Percentiles rank a stretch among this genome's conserved stretches.
phyloP scores from a whole-genome alignment of 2,797 vertebrate species.

The Mus minutoides region DNA sequence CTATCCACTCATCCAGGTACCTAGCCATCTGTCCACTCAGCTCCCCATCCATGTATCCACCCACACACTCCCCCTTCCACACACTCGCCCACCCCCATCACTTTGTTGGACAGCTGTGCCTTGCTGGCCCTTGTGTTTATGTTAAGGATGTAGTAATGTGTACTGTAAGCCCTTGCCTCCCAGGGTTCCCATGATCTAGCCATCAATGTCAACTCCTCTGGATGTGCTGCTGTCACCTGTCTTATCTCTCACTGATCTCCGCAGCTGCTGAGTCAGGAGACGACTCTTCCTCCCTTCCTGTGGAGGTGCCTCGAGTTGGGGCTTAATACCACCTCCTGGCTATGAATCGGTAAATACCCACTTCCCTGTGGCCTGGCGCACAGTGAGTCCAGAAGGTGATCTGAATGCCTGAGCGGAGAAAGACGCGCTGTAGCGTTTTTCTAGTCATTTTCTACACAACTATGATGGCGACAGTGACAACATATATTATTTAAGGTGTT shows the following conservation, averaged over 20 bases:
- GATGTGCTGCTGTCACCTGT: accelerated
- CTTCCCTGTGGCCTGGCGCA: background rate
- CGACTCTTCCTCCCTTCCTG: background rate
- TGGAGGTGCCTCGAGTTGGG: background rate
- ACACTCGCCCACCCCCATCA: background rate
- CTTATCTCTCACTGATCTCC: background rate
- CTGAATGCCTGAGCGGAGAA: background rate
- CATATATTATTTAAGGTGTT: background rate
- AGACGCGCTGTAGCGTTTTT: background rate
- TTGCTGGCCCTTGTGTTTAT: background rate
- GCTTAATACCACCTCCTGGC: background rate
- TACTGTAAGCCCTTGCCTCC: background rate
- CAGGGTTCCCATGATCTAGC: background rate
- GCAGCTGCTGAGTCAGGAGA: background rate
- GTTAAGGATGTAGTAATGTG: background rate
- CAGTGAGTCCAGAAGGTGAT: background rate
- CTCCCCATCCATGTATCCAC: background rate
- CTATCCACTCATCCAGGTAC: too few species aligned
- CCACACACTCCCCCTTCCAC: background rate
- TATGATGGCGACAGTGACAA: accelerated
- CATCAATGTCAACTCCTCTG: background rate
- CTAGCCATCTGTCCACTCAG: too few species aligned
- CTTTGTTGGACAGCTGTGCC: background rate
- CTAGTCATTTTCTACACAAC: background rate
- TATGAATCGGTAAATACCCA: background rate